Evolutionary conservation across 2,113 vertebrate species (phyloP), one percentile per base, ranked within the genome.

Genomic region (Hydrochoerus hydrochaeris): DNA sequence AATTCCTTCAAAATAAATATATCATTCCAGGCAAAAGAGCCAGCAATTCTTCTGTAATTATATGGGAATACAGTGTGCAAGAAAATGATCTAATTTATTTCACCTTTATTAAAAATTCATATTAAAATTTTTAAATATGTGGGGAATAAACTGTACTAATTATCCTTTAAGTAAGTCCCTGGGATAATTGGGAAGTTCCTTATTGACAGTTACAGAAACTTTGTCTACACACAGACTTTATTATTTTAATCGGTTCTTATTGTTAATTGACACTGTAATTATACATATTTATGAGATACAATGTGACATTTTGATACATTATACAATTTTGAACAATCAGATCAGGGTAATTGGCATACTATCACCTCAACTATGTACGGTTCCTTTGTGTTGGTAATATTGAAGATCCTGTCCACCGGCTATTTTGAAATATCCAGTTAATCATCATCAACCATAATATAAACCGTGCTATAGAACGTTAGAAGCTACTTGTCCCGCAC

Each of bases 11-110:
- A 88, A 96, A 95, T 5, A 89, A 96, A 54, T 60, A 77, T 35
- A 65, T 71, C 52, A 97, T 28, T 38, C 16, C 93, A 75, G 67
- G 28, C 20, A 91, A 35, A 83, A 92, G 44, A 52, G 49, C 7
- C n/a, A 95, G 35, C 16, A 73, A 90, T 60, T 93, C n/a, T 85
- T 87, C 28, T 46, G 17, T 58, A 88, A 75, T 88, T 96, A 90
- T 81, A 84, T 16, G 85, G 12, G 5, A 14, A 93, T 77, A 69
- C 17, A 41, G 3, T 38, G 41, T 80, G 19, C 35, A 78, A 85
- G 44, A 90, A 96, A 90, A 71, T 52, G 19, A 88, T 30, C 80
- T 93, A 62, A 93, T n/a, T 77, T 89, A 95, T n/a, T 38, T 49
- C 58, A 85, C 82, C 7, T 44, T 85, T 85, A 57, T 84, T 84